phyloP scores from a whole-genome alignment of 2,888 invertebrate species.

The Agrotis puta region DNA sequence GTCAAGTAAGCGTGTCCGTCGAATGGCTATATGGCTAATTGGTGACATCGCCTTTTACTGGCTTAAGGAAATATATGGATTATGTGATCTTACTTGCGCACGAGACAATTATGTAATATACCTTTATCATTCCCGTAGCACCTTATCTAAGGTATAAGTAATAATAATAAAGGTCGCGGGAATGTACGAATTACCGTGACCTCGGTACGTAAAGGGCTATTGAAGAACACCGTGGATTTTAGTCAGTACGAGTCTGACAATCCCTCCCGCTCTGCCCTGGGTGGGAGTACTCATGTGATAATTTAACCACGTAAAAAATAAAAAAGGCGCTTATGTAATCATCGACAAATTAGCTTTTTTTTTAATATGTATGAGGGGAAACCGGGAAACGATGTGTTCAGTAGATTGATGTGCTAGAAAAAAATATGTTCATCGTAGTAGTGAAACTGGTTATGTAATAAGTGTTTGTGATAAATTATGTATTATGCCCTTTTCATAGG shows the following conservation, averaged over 20 bases:
- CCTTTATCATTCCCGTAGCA: too few species aligned
- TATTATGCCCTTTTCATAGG: not conserved
- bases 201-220: too few species aligned
- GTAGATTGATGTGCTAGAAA: not conserved
- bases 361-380: constrained; percentile 1
- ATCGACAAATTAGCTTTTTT: not conserved
- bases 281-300: too few species aligned
- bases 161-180: too few species aligned
- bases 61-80: constrained; percentile 14
- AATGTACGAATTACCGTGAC: too few species aligned
- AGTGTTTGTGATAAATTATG: not conserved
- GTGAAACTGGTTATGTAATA: constrained; percentile 9
- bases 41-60: constrained; percentile 18
- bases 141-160: not conserved
- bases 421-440: not conserved
- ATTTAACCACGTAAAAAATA: too few species aligned
- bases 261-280: too few species aligned
- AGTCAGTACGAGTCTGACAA: too few species aligned
- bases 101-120: not conserved
- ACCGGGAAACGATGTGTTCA: not conserved
- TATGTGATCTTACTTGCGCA: constrained; percentile 1
- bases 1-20: constrained; percentile 7
- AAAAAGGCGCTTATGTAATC: constrained; percentile 22
- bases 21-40: constrained; percentile 37
- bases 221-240: too few species aligned